These are phyloP conservation scores for Delia radicum DNA, from an alignment of 1,140 invertebrate genomes.

Conservation along the genomic window DNA sequence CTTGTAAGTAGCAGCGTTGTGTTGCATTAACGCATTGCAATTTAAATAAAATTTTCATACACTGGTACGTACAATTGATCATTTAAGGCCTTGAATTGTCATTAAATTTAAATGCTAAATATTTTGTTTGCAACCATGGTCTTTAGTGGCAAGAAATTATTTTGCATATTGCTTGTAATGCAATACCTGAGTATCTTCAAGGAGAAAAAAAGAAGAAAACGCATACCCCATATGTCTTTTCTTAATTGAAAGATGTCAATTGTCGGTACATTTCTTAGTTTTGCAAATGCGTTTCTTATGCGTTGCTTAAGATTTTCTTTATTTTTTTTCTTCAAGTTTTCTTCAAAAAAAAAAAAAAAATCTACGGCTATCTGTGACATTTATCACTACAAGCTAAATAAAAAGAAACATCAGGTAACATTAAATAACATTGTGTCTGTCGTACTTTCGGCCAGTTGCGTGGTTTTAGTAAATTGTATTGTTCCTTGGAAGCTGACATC, in stretches of 20 bases:
- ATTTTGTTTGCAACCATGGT: not conserved
- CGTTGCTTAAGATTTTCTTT: not conserved
- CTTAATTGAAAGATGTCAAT: conserved; percentile 56
- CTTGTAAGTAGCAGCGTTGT: not conserved
- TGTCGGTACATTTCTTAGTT: conserved; percentile 34
- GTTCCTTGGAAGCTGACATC: conserved; percentile 1
- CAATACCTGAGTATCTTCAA: no score
- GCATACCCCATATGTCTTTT: conserved; percentile 25
- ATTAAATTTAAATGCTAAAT: not conserved
- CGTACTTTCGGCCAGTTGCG: not conserved
- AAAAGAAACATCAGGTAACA: not conserved
- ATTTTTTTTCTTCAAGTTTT: not conserved
- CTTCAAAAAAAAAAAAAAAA: no score
- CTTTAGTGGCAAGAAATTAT: not conserved
- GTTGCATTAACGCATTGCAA: conserved; percentile 26
- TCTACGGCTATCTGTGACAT: conserved; percentile 24
- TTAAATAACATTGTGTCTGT: not conserved
- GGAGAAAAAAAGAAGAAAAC: conserved; percentile 23
- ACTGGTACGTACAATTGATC: not conserved
- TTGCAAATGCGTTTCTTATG: conserved; percentile 16
- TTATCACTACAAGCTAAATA: conserved; percentile 14
- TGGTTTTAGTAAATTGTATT: conserved; percentile 8
- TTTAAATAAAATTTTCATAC: not conserved
- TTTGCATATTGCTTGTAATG: not conserved
- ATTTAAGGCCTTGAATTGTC: conserved; percentile 19